Evolutionary conservation across 2,797 vertebrate genomes (phyloP).

Genomic region (Meda fulgida): DNA sequence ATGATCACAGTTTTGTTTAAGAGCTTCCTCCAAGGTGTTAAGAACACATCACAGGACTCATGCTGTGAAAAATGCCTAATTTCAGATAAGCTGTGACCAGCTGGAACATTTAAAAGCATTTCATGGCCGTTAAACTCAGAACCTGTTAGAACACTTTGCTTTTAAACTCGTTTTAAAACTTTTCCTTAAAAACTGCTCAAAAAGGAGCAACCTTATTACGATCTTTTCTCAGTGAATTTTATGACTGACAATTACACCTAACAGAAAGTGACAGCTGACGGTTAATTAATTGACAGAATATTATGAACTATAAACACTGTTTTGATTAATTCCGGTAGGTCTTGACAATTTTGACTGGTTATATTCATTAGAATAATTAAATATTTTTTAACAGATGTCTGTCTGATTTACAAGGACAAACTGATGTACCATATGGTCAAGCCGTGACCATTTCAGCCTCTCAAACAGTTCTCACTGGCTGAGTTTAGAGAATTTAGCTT

Average conservation of each 20-base stretch:
- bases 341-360: neutral
- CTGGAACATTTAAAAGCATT: constrained; percentile 4
- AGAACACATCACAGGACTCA: neutral
- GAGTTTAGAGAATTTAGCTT: neutral
- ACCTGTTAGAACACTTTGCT: neutral
- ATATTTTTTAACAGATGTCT: neutral
- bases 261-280: constrained; percentile 14
- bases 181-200: constrained; percentile 1
- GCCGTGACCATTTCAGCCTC: neutral
- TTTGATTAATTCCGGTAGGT: neutral
- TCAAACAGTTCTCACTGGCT: neutral
- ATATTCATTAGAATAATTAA: neutral
- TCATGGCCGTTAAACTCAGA: neutral
- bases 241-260: neutral
- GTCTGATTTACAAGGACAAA: constrained; percentile 1
- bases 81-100: constrained; percentile 15
- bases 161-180: constrained; percentile 10
- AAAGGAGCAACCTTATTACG: neutral
- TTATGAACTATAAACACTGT: constrained; percentile 15
- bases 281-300: constrained; percentile 5
- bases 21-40: neutral
- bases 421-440: neutral
- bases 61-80: neutral
- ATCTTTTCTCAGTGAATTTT: constrained; percentile 10
- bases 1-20: neutral